phyloP scores from a whole-genome alignment of 2,797 vertebrate species.

The Schizothorax lantsangensis region DNA sequence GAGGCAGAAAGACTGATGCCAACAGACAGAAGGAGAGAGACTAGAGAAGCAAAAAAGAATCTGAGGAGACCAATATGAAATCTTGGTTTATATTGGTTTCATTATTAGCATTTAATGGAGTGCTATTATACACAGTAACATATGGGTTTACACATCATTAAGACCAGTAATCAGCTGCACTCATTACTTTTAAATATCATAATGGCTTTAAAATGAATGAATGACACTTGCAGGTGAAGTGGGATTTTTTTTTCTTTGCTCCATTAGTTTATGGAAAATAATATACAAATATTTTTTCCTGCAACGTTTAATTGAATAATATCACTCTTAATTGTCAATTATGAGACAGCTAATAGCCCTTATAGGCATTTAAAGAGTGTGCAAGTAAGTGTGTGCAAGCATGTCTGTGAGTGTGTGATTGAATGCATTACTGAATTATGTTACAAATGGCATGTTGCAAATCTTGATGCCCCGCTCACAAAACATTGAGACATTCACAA shows the following conservation, averaged over 20 bases:
- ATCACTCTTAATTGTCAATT: neutral
- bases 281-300: neutral
- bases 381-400: constrained; percentile 5
- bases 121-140: constrained; percentile 7
- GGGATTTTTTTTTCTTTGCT: constrained; percentile 15
- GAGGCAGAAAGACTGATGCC: neutral
- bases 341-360: neutral
- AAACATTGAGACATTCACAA: neutral
- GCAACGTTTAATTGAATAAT: neutral
- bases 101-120: constrained; percentile 20
- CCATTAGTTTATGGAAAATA: constrained; percentile 15
- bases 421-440: neutral
- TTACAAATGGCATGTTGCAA: neutral
- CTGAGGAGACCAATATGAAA: constrained; percentile 11
- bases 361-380: neutral
- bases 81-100: neutral
- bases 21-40: neutral
- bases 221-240: neutral
- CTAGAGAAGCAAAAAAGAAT: neutral
- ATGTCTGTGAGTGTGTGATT: neutral
- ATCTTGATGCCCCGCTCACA: neutral
- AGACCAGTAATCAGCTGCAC: constrained; percentile 9
- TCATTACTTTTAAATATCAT: constrained; percentile 22
- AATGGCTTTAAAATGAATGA: constrained; percentile 2
- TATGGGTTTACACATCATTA: constrained; percentile 3